Evolutionary conservation across 2,888 invertebrate species (phyloP), one percentile per base, ranked within the genome.

Genomic region (Plagiodera versicolora): DNA sequence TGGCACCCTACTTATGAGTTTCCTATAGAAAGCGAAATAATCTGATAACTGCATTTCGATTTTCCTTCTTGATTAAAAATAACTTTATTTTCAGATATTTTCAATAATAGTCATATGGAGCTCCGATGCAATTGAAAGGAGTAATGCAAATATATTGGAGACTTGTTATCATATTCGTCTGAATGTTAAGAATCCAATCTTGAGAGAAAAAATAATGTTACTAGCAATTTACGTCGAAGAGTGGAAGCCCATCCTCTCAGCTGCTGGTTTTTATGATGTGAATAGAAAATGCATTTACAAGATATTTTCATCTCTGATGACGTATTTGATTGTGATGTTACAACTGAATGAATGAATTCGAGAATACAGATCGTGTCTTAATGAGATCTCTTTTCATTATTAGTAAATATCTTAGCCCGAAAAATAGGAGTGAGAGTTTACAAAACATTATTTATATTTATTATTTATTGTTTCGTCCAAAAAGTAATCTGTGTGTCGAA

Each of bases 231-330:
- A 51, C 35, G 56, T 51, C 14, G 24, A 56, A 10, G 24, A 51
- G 14, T 52, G 51, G 55, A 18, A 17, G 30, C 61, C 61, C 2
- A 47, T 14, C 14, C 53, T 56, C 52, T 56, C 53, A 16, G 61
- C 56, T 4, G 52, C 45, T n/a, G 53, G 56, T 16, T 57, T 61
- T 32, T 57, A 51, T 19, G 48, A 56, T 44, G 19, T 61, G 20
- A 57, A 57, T 48, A 47, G 35, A 8, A 47, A 28, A 18, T 28
- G 35, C 10, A 35, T 56, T 17, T 30, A 18, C 9, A 32, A 17
- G 46, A 45, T 56, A 10, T 56, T 56, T 56, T 49, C 56, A 9
- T 17, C 61, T 8, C 10, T 56, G 10, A 53, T 57, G 19, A 56
- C 56, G 9, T 61, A 57, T 45, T 52, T 57, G n/a, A 52, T 61